A percentile compares a stretch with the other conserved stretches of the same genome.
Conservation (phyloP, 2,797 vertebrate genomes). For the Serranus cabrilla region DNA sequence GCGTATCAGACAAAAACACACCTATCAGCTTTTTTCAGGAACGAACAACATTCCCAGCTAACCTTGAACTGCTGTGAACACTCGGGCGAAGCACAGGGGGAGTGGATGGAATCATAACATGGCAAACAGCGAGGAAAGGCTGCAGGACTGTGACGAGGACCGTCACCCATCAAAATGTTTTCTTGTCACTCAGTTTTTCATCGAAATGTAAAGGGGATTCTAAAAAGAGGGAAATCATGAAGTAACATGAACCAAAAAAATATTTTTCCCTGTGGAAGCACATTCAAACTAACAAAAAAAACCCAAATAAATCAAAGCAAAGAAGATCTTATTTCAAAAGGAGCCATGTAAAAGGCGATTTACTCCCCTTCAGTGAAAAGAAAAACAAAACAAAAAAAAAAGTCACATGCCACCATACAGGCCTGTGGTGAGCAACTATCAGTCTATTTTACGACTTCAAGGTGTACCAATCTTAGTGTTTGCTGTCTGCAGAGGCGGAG, state of each 20-base stretch:
- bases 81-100: conserved; percentile 20
- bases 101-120: conserved; percentile 51
- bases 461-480: conserved; percentile 60
- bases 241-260: conserved; percentile 23
- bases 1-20: conserved; percentile 18
- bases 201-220: conserved; percentile 26
- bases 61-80: conserved; percentile 28
- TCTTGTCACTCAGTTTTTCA: conserved; percentile 6
- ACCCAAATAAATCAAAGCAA: conserved; percentile 8
- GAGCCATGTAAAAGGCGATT: conserved; percentile 42
- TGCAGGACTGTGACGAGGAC: not conserved
- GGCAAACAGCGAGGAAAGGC: conserved; percentile 25
- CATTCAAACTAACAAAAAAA: conserved; percentile 38
- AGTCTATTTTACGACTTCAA: conserved; percentile 39
- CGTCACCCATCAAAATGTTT: conserved; percentile 18
- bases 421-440: conserved; percentile 43
- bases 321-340: conserved; percentile 42
- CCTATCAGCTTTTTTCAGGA: conserved; percentile 6
- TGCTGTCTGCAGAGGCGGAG: conserved; percentile 76
- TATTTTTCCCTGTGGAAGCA: conserved; percentile 17
- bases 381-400: conserved; percentile 7
- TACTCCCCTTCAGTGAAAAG: conserved; percentile 45
- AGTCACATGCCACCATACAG: conserved; percentile 23
- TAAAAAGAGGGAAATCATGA: conserved; percentile 30
- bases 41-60: not conserved